Base-by-base conservation (phyloP, 2,113 vertebrate genomes). In the Thymallus thymallus region DNA sequence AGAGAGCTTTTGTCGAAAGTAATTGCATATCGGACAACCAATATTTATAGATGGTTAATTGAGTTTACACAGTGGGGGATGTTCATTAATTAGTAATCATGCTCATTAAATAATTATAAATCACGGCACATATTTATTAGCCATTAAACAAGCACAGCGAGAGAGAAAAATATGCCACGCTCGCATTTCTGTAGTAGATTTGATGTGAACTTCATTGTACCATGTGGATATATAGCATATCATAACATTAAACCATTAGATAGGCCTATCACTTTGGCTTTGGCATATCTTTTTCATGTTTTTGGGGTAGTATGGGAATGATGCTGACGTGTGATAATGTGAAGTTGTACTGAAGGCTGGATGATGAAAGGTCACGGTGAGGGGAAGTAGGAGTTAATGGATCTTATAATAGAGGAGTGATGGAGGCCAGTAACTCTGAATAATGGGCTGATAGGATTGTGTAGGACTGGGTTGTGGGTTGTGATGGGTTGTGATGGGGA, bases 21-120 rank as follows among this genome's bases (percentile, higher is more conserved):
- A 68, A 73, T 69, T 77, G 22, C 4, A 73, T 67, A 35, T 48
- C 30, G 14, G 55, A 68, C 48, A 61, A 68, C 6, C 64, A 74
- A 55, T 55, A 72, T 71, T 72, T 69, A 74, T 68, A 6, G 60
- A 69, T 46, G 62, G 71, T 73, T 71, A 55, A 75, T 24, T 24
- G 24, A 70, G 68, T 70, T 70, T 70, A 70, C 48, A 26, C 16
- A 70, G 46, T 66, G 48, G 26, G 18, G 23, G 66, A 30, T 51
- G 64, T 48, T 72, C 60, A 55, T 76, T 30, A 61, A 71, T 75
- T 71, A 65, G 46, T 65, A 77, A 48, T 6, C 58, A 1, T 9
- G n/a, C 48, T 70, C 30, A 65, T 41, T 16, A 12, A 71, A 61
- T 29, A 29, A 78, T 76, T n/a, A 62, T 55, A n/a, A 65, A 30